Evolutionary conservation across 2,797 vertebrate species (phyloP).

Genomic region (Hoplostethus mediterraneus): DNA sequence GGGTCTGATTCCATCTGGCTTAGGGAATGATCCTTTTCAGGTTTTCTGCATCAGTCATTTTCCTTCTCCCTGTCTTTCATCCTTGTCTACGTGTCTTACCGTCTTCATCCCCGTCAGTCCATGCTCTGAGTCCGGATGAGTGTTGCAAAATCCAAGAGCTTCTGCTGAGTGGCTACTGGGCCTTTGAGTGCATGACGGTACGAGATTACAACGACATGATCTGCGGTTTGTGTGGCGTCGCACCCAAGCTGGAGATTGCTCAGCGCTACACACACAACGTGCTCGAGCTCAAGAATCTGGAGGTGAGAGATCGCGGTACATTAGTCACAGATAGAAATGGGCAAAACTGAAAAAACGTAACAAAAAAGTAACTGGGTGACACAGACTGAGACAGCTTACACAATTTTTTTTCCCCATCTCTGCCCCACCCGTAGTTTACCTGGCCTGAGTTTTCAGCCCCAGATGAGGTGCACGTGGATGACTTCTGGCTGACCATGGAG

Average conservation of each 20-base stretch:
- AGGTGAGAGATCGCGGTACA: conserved; percentile 82
- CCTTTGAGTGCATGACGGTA: conserved; percentile 95
- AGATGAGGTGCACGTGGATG: conserved; percentile 96
- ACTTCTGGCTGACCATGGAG: conserved; percentile 99
- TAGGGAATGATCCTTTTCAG: not conserved
- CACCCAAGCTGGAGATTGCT: conserved; percentile 94
- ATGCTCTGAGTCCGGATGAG: conserved; percentile 85
- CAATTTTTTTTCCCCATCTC: not conserved
- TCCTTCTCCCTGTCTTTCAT: not conserved
- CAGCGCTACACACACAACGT: conserved; percentile 88
- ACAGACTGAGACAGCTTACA: not conserved
- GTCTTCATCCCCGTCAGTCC: conserved; percentile 79
- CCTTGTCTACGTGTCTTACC: not conserved
- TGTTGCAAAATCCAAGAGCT: conserved; percentile 89
- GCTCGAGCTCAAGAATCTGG: conserved; percentile 92
- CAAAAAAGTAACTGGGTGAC: not conserved
- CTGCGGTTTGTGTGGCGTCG: conserved; percentile 95
- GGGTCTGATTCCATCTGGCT: not conserved
- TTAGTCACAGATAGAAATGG: not conserved
- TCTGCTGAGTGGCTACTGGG: conserved; percentile 96
- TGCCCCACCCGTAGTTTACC: conserved; percentile 87
- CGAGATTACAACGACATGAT: conserved; percentile 99
- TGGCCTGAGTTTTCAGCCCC: conserved; percentile 93
- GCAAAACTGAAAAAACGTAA: not conserved
- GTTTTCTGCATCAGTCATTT: not conserved